A percentile compares a stretch with the other conserved stretches of the same genome.
phyloP scores from a whole-genome alignment of 2,888 invertebrate genomes.

The Phragmatobia fuliginosa region DNA sequence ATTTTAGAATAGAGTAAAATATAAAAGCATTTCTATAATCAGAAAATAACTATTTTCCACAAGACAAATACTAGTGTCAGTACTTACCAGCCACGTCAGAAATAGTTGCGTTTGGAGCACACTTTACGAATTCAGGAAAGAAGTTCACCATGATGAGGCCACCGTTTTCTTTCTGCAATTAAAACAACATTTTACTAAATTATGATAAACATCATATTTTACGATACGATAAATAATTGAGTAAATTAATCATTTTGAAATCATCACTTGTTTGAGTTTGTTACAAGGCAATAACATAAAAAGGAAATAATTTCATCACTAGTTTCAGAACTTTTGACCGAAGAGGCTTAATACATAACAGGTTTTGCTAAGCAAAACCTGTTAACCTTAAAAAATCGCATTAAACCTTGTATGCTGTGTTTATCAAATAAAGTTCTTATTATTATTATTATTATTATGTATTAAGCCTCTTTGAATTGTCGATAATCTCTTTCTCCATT shows the following conservation, averaged over 20 bases:
- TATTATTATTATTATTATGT: too few relatives aligned
- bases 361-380: neutral
- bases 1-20: too few relatives aligned
- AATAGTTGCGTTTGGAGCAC: constrained; percentile 87
- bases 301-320: neutral
- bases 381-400: too few relatives aligned
- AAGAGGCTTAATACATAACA: neutral
- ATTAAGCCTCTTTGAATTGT: too few relatives aligned
- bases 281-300: too few relatives aligned
- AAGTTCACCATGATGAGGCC: constrained; percentile 93
- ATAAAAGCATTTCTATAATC: too few relatives aligned
- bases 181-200: constrained; percentile 18
- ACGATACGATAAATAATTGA: neutral
- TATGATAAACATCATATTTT: neutral
- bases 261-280: neutral
- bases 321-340: neutral
- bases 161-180: constrained; percentile 87
- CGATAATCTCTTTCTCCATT: too few relatives aligned
- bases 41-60: too few relatives aligned
- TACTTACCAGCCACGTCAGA: constrained; percentile 89
- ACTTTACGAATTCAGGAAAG: constrained; percentile 88
- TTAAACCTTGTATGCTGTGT: too few relatives aligned
- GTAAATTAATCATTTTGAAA: neutral
- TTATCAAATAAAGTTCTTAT: too few relatives aligned
- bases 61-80: too few relatives aligned